These are phyloP conservation scores for Tenodera sinensis DNA, from an alignment of 2,888 invertebrate species.

Conservation along the genomic window DNA sequence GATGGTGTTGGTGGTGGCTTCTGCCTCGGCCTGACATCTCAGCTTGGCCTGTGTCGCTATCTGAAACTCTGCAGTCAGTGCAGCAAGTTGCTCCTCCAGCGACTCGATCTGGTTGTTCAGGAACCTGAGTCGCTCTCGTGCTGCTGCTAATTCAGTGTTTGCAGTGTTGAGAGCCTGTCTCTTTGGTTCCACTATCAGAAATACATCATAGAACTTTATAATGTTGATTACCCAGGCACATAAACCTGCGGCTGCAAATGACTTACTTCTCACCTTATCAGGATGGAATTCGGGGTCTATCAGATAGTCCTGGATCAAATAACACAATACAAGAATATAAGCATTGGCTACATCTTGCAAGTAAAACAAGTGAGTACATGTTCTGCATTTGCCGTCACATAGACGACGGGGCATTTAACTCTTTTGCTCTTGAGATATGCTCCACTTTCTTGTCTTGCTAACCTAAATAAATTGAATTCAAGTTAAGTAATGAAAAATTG, in stretches of 20 bases:
- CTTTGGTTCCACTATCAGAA: conserved; percentile 89
- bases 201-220: conserved; percentile 82
- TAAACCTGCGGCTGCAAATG: conserved; percentile 86
- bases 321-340: too few relatives aligned
- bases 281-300: conserved; percentile 77
- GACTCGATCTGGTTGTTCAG: conserved; percentile 62
- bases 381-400: too few relatives aligned
- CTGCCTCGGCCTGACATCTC: conserved; percentile 89
- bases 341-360: too few relatives aligned
- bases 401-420: too few relatives aligned
- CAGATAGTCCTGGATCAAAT: conserved; percentile 46
- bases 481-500: too few relatives aligned
- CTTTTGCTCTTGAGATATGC: too few relatives aligned
- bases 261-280: conserved; percentile 79
- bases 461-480: too few relatives aligned
- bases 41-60: conserved; percentile 81
- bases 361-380: too few relatives aligned
- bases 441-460: too few relatives aligned
- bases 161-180: conserved; percentile 80
- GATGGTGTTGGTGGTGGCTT: conserved; percentile 82
- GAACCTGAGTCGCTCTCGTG: conserved; percentile 71
- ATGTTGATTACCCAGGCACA: conserved; percentile 96
- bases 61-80: conserved; percentile 78
- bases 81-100: conserved; percentile 74
- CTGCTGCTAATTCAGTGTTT: conserved; percentile 77